Percentiles rank a stretch among this genome's conserved stretches.
Evolutionary conservation across 1,140 invertebrate genomes (phyloP).

Genomic region (Zaprionus tsacasi): DNA sequence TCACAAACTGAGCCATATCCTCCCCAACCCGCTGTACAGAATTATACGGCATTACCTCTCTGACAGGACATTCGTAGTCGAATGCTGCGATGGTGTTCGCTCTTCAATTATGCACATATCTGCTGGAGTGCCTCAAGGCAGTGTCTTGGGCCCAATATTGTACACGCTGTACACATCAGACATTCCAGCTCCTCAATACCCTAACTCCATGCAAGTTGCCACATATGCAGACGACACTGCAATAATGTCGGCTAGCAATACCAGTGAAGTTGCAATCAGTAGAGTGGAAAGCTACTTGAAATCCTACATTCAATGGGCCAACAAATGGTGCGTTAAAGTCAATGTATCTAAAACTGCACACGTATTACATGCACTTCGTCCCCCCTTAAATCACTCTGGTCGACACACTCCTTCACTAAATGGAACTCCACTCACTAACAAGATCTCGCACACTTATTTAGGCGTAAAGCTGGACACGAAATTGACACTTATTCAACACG

Average conservation of each 20-base stretch:
- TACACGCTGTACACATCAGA: neutral
- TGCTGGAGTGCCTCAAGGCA: slow-evolving; percentile 1
- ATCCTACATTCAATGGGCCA: neutral
- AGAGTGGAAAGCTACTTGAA: neutral
- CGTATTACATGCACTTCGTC: neutral
- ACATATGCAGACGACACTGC: slow-evolving; percentile 10
- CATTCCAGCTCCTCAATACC: neutral
- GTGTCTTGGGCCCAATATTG: neutral
- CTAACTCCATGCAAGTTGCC: neutral
- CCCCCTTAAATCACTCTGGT: no score
- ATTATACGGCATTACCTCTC: neutral
- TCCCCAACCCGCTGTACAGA: neutral
- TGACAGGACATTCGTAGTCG: neutral
- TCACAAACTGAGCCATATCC: neutral
- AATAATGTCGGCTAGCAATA: no score
- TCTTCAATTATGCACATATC: neutral
- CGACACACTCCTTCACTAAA: neutral
- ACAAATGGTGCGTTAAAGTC: slow-evolving; percentile 1
- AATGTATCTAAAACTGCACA: neutral
- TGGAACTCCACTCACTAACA: neutral
- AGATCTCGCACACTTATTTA: neutral
- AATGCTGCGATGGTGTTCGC: neutral
- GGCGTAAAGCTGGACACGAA: neutral
- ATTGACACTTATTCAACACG: neutral
- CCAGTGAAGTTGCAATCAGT: no score